Percentiles rank a stretch among this genome's conserved stretches.
phyloP scores from a whole-genome alignment of 1,140 invertebrate species.

The Drosophila bocki region DNA sequence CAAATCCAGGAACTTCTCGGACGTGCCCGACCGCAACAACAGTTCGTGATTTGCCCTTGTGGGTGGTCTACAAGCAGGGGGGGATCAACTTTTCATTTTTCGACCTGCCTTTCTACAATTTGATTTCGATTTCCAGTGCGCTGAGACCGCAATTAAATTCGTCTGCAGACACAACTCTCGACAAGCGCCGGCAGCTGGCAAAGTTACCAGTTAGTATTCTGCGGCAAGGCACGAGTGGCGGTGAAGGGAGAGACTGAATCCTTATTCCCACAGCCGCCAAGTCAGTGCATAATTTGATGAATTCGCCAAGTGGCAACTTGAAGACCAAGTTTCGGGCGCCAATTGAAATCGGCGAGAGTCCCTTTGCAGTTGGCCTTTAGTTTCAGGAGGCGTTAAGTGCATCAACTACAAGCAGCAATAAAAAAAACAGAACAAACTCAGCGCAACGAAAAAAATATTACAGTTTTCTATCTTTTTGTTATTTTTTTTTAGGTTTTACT shows the following conservation, averaged over 20 bases:
- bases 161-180: slow-evolving; percentile 28
- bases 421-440: background rate
- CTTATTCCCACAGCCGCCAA: slow-evolving; percentile 11
- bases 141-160: slow-evolving; percentile 51
- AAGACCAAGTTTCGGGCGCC: slow-evolving; percentile 44
- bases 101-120: slow-evolving; percentile 21
- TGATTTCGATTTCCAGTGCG: slow-evolving; percentile 39
- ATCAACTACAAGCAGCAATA: background rate
- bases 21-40: slow-evolving; percentile 7
- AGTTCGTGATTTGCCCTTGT: slow-evolving; percentile 28
- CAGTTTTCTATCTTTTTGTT: background rate
- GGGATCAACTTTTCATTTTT: slow-evolving; percentile 22
- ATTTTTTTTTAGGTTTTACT: background rate
- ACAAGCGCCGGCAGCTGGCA: slow-evolving; percentile 27
- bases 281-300: slow-evolving; percentile 58
- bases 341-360: slow-evolving; percentile 35
- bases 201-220: slow-evolving; percentile 24
- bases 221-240: slow-evolving; percentile 24
- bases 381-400: slow-evolving; percentile 3
- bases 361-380: slow-evolving; percentile 2
- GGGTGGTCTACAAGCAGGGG: background rate
- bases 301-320: slow-evolving; percentile 56
- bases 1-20: slow-evolving; percentile 20
- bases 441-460: background rate
- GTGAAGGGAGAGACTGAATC: background rate